These are phyloP conservation scores for Eudorcas thomsonii DNA, from an alignment of 2,113 vertebrate species.

Conservation along the genomic window DNA sequence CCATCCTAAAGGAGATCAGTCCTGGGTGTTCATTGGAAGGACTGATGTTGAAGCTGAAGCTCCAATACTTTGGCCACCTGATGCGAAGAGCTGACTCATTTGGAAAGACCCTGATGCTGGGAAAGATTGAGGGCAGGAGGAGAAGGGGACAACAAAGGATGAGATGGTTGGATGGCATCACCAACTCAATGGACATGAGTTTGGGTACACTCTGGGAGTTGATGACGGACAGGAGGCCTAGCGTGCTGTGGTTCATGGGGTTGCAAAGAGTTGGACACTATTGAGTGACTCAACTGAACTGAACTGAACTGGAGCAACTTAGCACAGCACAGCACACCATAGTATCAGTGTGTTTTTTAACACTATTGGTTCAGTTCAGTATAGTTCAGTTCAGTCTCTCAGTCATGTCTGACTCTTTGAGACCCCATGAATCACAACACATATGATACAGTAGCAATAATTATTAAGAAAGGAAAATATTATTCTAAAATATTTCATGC, in stretches of 20 bases:
- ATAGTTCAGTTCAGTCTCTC: no score
- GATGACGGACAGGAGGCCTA: neutral
- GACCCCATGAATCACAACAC: no score
- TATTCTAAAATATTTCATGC: neutral
- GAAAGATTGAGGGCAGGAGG: neutral
- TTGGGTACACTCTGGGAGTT: fast-evolving
- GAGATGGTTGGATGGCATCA: neutral
- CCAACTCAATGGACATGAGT: neutral
- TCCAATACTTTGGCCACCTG: neutral
- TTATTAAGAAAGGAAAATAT: neutral
- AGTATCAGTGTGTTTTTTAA: neutral
- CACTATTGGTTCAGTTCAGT: neutral
- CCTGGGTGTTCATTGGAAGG: neutral
- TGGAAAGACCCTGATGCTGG: neutral
- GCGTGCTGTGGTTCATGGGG: neutral
- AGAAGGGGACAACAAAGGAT: neutral
- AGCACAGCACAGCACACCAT: neutral
- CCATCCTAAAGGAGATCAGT: no score
- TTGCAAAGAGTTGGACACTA: fast-evolving
- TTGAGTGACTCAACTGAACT: neutral
- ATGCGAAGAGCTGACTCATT: neutral
- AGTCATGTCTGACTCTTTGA: no score
- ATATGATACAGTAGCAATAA: neutral
- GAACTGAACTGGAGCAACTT: neutral
- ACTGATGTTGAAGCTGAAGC: neutral